Evolutionary conservation across 2,113 vertebrate species (phyloP).

Genomic region (Corythornis vintsioides): DNA sequence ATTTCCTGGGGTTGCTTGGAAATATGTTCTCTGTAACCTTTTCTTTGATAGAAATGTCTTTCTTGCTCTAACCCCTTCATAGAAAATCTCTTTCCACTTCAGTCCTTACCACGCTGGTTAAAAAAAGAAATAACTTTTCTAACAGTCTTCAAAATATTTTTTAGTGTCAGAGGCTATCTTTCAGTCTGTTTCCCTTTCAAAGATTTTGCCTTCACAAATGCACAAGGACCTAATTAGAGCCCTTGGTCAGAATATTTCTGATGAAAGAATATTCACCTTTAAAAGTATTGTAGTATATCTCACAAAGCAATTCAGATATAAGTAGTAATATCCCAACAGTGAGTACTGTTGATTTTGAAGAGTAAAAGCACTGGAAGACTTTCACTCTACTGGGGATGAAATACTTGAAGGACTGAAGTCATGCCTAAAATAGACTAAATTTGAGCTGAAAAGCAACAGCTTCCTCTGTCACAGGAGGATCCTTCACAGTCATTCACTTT

Average conservation of each 20-base stretch:
- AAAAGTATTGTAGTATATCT: neutral
- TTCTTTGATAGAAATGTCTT: constrained; percentile 34
- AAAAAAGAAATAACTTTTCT: neutral
- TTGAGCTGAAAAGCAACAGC: neutral
- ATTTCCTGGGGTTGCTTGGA: constrained; percentile 24
- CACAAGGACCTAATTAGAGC: neutral
- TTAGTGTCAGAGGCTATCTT: neutral
- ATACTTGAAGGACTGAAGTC: neutral
- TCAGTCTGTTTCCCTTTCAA: neutral
- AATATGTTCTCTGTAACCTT: constrained; percentile 28
- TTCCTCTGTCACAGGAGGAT: neutral
- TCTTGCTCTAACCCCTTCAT: neutral
- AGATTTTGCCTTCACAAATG: neutral
- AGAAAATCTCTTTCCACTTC: constrained; percentile 17
- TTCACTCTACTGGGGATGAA: neutral
- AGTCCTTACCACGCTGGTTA: neutral
- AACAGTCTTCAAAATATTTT: constrained; percentile 7
- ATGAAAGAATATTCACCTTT: neutral
- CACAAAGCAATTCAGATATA: neutral
- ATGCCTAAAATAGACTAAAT: neutral
- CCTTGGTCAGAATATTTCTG: neutral
- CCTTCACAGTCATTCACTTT: neutral
- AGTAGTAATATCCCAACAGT: neutral
- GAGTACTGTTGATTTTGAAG: neutral
- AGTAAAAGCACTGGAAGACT: neutral